phyloP scores from a whole-genome alignment of 2,797 vertebrate genomes.

The Anniella stebbinsi region DNA sequence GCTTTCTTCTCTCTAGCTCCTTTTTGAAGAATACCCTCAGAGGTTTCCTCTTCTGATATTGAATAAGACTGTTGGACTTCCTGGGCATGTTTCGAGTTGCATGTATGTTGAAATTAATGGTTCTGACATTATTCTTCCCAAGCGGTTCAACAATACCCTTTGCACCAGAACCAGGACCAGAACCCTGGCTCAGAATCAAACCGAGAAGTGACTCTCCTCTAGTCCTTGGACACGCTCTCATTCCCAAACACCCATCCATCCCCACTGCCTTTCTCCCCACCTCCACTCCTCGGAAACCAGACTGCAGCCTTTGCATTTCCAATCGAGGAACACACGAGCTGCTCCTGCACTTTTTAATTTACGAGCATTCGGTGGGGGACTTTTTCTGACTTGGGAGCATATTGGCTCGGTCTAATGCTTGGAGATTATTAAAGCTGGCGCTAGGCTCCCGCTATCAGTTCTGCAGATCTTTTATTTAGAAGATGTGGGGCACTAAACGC shows the following conservation, averaged over 20 bases:
- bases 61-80: not conserved
- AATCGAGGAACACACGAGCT: slow-evolving; percentile 57
- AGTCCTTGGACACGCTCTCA: not conserved
- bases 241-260: too few species aligned
- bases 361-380: slow-evolving; percentile 75
- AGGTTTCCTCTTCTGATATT: not conserved
- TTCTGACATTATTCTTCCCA: not conserved
- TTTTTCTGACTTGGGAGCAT: slow-evolving; percentile 81
- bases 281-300: slow-evolving; percentile 28
- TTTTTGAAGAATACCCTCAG: not conserved
- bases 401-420: slow-evolving; percentile 82
- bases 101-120: not conserved
- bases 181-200: too few species aligned
- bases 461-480: slow-evolving; percentile 87
- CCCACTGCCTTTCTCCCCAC: not conserved
- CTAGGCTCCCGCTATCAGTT: slow-evolving; percentile 82
- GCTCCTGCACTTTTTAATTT: slow-evolving; percentile 78
- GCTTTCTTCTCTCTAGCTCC: not conserved
- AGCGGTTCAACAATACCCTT: not conserved
- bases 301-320: slow-evolving; percentile 68
- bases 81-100: not conserved
- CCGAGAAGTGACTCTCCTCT: not conserved
- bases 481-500: slow-evolving; percentile 84
- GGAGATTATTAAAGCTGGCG: slow-evolving; percentile 84
- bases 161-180: too few species aligned